Evolutionary conservation across 2,797 vertebrate genomes (phyloP).

Genomic region (Euphonia xanthogaster): DNA sequence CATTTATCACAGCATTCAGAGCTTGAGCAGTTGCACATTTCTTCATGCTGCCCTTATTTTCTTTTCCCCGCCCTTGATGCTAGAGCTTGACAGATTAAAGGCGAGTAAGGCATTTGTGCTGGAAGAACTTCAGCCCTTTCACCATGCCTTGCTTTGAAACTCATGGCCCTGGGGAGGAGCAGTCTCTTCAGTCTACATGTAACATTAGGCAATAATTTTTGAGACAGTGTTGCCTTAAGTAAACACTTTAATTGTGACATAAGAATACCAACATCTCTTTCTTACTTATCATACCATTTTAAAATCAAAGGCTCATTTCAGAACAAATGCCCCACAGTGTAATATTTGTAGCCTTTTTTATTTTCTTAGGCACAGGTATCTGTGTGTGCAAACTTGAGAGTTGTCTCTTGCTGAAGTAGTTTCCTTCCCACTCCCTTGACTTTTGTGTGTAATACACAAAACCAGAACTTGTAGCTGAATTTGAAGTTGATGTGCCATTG

Average conservation of each 20-base stretch:
- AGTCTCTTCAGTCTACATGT: neutral
- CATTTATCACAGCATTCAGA: neutral
- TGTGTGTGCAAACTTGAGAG: neutral
- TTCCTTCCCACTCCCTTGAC: neutral
- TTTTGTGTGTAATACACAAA: neutral
- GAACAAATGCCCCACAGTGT: neutral
- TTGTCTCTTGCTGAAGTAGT: neutral
- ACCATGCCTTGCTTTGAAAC: neutral
- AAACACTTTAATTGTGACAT: neutral
- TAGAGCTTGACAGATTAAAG: neutral
- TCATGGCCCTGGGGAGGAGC: neutral
- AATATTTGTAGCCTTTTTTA: neutral
- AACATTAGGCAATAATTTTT: neutral
- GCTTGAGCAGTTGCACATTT: neutral
- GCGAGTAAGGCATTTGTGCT: neutral
- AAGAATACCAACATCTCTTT: neutral
- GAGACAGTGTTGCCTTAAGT: neutral
- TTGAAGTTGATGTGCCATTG: neutral
- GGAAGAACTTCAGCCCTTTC: neutral
- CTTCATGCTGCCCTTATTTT: neutral
- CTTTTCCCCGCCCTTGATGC: neutral
- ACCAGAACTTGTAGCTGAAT: fast-evolving
- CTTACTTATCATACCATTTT: neutral
- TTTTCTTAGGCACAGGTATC: neutral
- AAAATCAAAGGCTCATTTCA: neutral